A percentile compares a stretch with the other conserved stretches of the same genome.
These are phyloP conservation scores for Cichlasoma orientale DNA, from an alignment of 2,797 vertebrate species.

Conservation along the genomic window DNA sequence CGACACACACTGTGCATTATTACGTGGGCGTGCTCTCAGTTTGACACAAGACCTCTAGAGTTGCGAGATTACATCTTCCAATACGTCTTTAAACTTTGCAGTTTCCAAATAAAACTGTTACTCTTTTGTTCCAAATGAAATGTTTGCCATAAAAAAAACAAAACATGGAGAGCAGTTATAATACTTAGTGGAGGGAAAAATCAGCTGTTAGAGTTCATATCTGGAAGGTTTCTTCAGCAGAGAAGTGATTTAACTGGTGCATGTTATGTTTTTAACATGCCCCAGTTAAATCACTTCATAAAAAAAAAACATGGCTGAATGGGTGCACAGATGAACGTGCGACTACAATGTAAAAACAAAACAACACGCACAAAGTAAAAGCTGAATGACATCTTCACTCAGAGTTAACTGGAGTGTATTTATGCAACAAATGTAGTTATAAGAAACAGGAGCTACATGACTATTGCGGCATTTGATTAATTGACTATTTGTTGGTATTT, in stretches of 20 bases:
- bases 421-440: not conserved
- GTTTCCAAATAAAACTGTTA: not conserved
- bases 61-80: not conserved
- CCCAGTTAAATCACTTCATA: too few species aligned
- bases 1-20: slow-evolving; percentile 15
- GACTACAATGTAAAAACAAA: not conserved
- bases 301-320: not conserved
- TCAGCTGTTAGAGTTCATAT: not conserved
- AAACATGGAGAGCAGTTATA: not conserved
- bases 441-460: not conserved
- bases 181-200: not conserved
- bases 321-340: not conserved
- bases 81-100: not conserved
- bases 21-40: slow-evolving; percentile 25
- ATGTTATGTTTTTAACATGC: not conserved
- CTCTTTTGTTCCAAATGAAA: not conserved
- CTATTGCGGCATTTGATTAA: fast-evolving
- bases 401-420: not conserved
- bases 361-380: not conserved
- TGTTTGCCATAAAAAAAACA: not conserved
- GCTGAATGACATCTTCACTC: not conserved
- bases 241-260: slow-evolving; percentile 6
- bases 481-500: not conserved
- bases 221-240: not conserved
- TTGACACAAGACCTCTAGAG: slow-evolving; percentile 33